Base-by-base conservation (phyloP, 2,888 invertebrate genomes). In the Anoncus sp. region DNA sequence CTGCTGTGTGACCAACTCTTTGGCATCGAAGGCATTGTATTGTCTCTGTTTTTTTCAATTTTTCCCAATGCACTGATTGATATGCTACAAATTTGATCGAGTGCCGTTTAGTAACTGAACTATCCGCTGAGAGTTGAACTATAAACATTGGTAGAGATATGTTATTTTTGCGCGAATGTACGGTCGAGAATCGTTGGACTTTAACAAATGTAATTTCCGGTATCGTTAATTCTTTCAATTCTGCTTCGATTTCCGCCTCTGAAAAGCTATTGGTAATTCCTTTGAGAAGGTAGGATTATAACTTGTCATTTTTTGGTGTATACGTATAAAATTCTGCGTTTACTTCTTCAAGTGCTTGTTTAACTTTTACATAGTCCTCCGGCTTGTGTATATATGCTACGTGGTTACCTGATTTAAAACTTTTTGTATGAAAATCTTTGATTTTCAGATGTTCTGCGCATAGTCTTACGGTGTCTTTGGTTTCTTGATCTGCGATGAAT, bases 1-100 rank as follows among this genome's bases (percentile, higher is more conserved):
- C 1, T 2, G 70, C 51, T 0, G 70, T 24, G 35, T 72, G 71
- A 10, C 63, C 63, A 1, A 72, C 9, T 12, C 63, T 18, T 24
- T 72, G 71, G 35, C 71, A 72, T 14, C 71, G n/a, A 5, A n/a
- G 7, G 43, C 63, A 72, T 24, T 72, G 71, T 5, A 63, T 22
- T 3, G 45, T 22, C 2, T 62, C 51, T 0, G 60, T 51, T 62
- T 62, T 71, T 53, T 35, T 71, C 1, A 71, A 12, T 45, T 72
- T 72, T 47, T 63, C 63, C 71, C 63, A 72, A 3, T 18, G 55
- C 2, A 55, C 47, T 5, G 43, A 10, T n/a, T 72, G 63, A 10
- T 65, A 51, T 3, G 65, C 65, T 1, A 65, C 35, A 7, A n/a
- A 65, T 22, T 65, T 65, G 2, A 51, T 51, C 0, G 35, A n/a